These are phyloP conservation scores for Girardia tigrina DNA, from an alignment of 2,888 invertebrate species.

Conservation along the genomic window DNA sequence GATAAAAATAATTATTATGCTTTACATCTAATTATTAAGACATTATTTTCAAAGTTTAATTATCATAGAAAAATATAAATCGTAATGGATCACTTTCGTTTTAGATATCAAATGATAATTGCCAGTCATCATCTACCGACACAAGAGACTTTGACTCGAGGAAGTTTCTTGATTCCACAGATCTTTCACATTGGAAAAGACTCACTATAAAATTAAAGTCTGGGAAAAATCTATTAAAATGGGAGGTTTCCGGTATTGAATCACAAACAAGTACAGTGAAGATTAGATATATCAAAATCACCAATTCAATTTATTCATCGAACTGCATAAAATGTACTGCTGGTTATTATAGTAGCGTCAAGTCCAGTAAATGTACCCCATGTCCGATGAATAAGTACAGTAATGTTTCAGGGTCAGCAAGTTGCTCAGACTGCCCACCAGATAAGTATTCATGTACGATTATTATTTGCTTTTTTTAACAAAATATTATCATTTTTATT, in stretches of 20 bases:
- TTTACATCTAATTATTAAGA: too few species aligned
- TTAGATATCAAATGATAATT: background rate
- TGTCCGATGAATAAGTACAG: background rate
- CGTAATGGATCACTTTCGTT: too few species aligned
- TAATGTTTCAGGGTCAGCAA: background rate
- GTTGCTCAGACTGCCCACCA: background rate
- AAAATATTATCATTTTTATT: too few species aligned
- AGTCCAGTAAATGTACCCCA: conserved; percentile 19
- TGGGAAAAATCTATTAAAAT: background rate
- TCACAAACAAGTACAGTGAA: background rate
- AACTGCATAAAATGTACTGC: background rate
- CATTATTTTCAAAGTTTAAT: too few species aligned
- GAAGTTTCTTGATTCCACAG: background rate
- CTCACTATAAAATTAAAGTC: background rate
- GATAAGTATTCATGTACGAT: background rate
- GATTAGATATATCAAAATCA: background rate
- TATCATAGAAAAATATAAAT: too few species aligned
- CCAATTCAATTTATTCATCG: background rate
- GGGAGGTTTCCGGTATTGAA: background rate
- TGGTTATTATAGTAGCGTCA: background rate
- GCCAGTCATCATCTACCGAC: background rate
- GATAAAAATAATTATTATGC: too few species aligned
- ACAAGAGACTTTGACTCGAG: background rate
- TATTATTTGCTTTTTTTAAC: too few species aligned
- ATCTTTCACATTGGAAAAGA: background rate